These are phyloP conservation scores for Upupa epops DNA, from an alignment of 2,113 vertebrate genomes.

Conservation along the genomic window DNA sequence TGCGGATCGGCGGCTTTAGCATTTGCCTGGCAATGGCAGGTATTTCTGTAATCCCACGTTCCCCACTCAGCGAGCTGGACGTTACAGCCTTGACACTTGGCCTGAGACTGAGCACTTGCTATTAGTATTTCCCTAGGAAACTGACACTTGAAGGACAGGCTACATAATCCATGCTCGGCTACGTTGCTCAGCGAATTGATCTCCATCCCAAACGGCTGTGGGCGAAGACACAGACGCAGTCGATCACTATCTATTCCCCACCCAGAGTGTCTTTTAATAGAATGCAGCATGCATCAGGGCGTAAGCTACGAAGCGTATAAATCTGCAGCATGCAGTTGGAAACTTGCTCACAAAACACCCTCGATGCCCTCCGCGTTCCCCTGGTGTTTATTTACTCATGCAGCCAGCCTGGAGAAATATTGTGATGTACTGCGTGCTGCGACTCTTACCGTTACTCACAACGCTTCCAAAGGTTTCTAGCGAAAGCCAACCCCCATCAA, in stretches of 20 bases:
- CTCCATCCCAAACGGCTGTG: constrained; percentile 41
- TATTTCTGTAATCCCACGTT: constrained; percentile 60
- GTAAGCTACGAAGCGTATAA: constrained; percentile 33
- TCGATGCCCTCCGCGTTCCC: constrained; percentile 35
- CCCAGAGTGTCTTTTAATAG: constrained; percentile 24
- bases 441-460: constrained; percentile 68
- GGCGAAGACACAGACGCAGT: constrained; percentile 7
- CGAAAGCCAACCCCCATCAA: constrained; percentile 67
- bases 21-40: constrained; percentile 69
- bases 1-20: constrained; percentile 44
- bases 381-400: constrained; percentile 62
- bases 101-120: constrained; percentile 59
- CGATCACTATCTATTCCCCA: constrained; percentile 4
- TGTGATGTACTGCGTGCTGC: constrained; percentile 49
- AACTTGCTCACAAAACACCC: constrained; percentile 55
- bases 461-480: constrained; percentile 63
- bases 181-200: constrained; percentile 42
- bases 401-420: constrained; percentile 62
- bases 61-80: constrained; percentile 48
- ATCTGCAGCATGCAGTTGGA: constrained; percentile 15
- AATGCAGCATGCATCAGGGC: not conserved
- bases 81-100: constrained; percentile 56
- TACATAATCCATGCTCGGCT: constrained; percentile 46
- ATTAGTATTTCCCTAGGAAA: constrained; percentile 53
- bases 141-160: constrained; percentile 43